These are phyloP conservation scores for Sinella curviseta DNA, from an alignment of 1,140 invertebrate genomes.

Conservation along the genomic window DNA sequence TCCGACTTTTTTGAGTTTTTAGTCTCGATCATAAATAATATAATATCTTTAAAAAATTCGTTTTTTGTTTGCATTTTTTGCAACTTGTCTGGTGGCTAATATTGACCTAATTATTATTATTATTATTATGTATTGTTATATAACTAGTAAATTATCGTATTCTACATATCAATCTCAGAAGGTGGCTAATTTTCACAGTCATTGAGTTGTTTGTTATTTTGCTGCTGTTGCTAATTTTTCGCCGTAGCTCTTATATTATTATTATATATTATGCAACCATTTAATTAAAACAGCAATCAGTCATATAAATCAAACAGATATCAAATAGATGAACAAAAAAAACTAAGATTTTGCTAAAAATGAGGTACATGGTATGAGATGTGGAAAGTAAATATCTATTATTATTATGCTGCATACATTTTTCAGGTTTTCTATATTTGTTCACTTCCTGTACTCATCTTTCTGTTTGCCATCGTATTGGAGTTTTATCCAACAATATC, in stretches of 20 bases:
- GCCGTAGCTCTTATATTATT: slow-evolving; percentile 6
- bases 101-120: not conserved
- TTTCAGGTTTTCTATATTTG: slow-evolving; percentile 45
- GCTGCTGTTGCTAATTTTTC: not conserved
- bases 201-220: not conserved
- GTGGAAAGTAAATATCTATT: slow-evolving; percentile 1
- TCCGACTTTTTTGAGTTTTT: slow-evolving; percentile 26
- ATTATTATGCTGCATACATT: not conserved
- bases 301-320: no score
- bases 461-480: slow-evolving; percentile 39
- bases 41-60: not conserved
- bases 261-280: not conserved
- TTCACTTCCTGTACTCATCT: slow-evolving; percentile 44
- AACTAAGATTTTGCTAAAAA: no score
- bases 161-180: not conserved
- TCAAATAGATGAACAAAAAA: no score
- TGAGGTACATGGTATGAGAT: not conserved
- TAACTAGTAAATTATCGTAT: not conserved
- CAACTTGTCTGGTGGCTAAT: slow-evolving; percentile 22
- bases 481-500: slow-evolving; percentile 43
- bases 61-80: slow-evolving; percentile 18
- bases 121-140: slow-evolving; percentile 19
- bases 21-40: slow-evolving; percentile 1
- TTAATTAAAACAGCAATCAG: not conserved
- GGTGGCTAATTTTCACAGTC: slow-evolving; percentile 5